These are phyloP conservation scores for Salvator merianae DNA, from an alignment of 2,113 vertebrate species.

Conservation along the genomic window DNA sequence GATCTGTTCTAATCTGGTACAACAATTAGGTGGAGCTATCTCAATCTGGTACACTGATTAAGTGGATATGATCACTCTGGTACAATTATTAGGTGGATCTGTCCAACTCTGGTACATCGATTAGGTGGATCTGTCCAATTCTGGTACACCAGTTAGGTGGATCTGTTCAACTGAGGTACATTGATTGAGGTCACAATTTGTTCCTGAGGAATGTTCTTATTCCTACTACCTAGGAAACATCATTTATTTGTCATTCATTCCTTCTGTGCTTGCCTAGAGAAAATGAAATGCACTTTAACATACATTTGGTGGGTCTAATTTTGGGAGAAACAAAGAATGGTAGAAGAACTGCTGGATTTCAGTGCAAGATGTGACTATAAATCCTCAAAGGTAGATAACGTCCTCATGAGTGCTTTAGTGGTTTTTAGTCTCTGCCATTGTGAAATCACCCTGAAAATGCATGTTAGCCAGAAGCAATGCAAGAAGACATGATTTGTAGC, in stretches of 20 bases:
- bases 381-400: slow-evolving; percentile 53
- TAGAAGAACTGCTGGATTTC: slow-evolving; percentile 33
- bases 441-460: slow-evolving; percentile 63
- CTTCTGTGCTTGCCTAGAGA: slow-evolving; percentile 1
- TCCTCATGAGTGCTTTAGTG: slow-evolving; percentile 52
- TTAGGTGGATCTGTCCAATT: too few relatives aligned
- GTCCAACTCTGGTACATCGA: too few relatives aligned
- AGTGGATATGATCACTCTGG: too few relatives aligned
- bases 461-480: slow-evolving; percentile 39
- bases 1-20: too few relatives aligned
- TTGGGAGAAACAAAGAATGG: slow-evolving; percentile 46
- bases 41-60: too few relatives aligned
- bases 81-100: too few relatives aligned
- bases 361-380: slow-evolving; percentile 46
- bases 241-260: slow-evolving; percentile 1
- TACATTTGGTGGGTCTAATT: slow-evolving; percentile 37
- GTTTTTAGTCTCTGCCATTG: slow-evolving; percentile 36
- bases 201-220: not conserved
- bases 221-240: not conserved
- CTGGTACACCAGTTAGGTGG: too few relatives aligned
- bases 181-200: not conserved
- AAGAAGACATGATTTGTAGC: slow-evolving; percentile 56
- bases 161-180: not conserved
- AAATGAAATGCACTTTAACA: slow-evolving; percentile 18
- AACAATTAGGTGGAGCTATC: too few relatives aligned